Conservation (phyloP, 2,888 invertebrate species). For the Syrphus vitripennis region DNA sequence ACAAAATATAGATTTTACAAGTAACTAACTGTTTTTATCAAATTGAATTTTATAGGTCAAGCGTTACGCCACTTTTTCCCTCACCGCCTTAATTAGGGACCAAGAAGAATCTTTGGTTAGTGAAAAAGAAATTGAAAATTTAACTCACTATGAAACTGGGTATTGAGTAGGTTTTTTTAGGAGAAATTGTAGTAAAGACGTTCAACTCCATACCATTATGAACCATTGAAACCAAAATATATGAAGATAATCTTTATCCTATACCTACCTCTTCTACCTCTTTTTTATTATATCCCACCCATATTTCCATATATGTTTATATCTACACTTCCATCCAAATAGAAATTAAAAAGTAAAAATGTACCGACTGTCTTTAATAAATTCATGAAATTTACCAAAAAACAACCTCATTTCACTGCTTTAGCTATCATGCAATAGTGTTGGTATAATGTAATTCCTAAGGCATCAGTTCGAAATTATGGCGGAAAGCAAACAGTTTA, state of each 20-base stretch:
- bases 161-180: no score
- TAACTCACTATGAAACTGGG: no score
- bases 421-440: constrained; percentile 50
- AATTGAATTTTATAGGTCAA: no score
- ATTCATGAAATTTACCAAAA: constrained; percentile 45
- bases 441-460: constrained; percentile 67
- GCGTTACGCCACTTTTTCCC: no score
- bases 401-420: constrained; percentile 56
- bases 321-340: background rate
- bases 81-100: no score
- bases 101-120: no score
- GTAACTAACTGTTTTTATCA: no score
- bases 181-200: background rate
- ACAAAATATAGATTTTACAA: no score
- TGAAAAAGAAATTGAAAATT: no score
- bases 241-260: constrained; percentile 43
- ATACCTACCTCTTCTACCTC: constrained; percentile 12
- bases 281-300: no score
- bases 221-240: constrained; percentile 36
- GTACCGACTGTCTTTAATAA: constrained; percentile 15
- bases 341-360: constrained; percentile 9
- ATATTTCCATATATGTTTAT: background rate
- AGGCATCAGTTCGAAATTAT: constrained; percentile 71
- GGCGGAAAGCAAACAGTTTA: constrained; percentile 71
- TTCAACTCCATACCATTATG: constrained; percentile 38